phyloP scores from a whole-genome alignment of 92 coral and sea anemone species.

The Actinernus sp. region DNA sequence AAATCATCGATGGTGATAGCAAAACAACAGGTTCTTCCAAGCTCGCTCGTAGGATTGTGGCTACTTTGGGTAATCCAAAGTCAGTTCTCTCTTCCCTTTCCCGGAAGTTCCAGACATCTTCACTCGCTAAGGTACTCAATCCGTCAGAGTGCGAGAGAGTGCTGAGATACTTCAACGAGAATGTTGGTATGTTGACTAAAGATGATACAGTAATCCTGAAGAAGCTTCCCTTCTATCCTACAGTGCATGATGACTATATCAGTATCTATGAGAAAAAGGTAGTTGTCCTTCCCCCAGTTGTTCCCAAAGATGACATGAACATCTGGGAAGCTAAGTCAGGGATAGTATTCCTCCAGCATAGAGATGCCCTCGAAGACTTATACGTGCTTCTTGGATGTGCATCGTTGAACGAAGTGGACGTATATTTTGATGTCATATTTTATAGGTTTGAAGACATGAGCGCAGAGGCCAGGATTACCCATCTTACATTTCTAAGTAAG shows the following conservation, averaged over 20 bases:
- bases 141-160: background rate
- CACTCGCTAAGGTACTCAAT: too few relatives aligned
- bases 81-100: slow-evolving; percentile 20
- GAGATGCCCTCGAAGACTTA: background rate
- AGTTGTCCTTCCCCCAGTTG: background rate
- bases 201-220: background rate
- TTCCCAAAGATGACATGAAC: slow-evolving; percentile 41
- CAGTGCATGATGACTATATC: slow-evolving; percentile 15
- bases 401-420: slow-evolving; percentile 16
- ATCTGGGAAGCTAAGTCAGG: background rate
- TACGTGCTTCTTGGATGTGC: slow-evolving; percentile 28
- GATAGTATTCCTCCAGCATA: slow-evolving; percentile 20
- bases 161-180: slow-evolving; percentile 42
- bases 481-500: slow-evolving; percentile 8
- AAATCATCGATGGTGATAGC: too few relatives aligned
- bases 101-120: slow-evolving; percentile 26
- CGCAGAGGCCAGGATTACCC: slow-evolving; percentile 4
- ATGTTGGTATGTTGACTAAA: background rate
- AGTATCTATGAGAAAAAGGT: background rate
- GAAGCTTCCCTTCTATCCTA: slow-evolving; percentile 36
- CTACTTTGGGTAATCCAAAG: slow-evolving; percentile 24
- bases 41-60: slow-evolving; percentile 52
- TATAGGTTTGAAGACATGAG: background rate
- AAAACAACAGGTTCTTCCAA: too few relatives aligned
- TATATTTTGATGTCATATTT: slow-evolving; percentile 48